phyloP scores from a whole-genome alignment of 2,113 vertebrate species.

The Theropithecus gelada region DNA sequence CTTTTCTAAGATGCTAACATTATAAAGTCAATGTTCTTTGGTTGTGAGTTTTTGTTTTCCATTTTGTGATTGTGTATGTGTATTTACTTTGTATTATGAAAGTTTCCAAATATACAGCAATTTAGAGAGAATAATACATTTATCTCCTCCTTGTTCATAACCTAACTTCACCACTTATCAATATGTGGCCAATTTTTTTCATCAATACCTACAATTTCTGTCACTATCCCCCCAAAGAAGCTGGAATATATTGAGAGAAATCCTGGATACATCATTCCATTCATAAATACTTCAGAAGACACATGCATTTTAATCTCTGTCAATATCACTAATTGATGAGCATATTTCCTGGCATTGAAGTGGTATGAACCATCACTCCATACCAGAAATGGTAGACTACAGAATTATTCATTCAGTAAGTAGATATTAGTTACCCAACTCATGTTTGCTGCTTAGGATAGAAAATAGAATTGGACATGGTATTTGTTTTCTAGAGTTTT shows the following conservation, averaged over 20 bases:
- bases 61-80: not conserved
- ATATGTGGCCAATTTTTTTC: not conserved
- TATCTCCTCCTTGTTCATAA: not conserved
- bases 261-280: not conserved
- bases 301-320: not conserved
- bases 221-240: accelerated
- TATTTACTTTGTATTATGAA: not conserved
- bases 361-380: not conserved
- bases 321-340: conserved; percentile 5
- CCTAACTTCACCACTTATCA: not conserved
- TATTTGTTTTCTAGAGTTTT: not conserved
- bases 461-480: not conserved
- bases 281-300: conserved; percentile 21
- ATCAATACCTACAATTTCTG: not conserved
- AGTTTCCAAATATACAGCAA: not conserved
- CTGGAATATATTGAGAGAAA: not conserved
- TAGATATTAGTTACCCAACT: not conserved
- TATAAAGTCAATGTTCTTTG: not conserved
- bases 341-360: conserved; percentile 3
- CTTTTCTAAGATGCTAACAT: not conserved
- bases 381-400: conserved; percentile 2
- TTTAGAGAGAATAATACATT: not conserved
- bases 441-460: not conserved
- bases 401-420: not conserved
- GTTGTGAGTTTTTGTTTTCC: not conserved